These are phyloP conservation scores for Actinia equina DNA, from an alignment of 64 coral and sea anemone genomes.

Conservation along the genomic window DNA sequence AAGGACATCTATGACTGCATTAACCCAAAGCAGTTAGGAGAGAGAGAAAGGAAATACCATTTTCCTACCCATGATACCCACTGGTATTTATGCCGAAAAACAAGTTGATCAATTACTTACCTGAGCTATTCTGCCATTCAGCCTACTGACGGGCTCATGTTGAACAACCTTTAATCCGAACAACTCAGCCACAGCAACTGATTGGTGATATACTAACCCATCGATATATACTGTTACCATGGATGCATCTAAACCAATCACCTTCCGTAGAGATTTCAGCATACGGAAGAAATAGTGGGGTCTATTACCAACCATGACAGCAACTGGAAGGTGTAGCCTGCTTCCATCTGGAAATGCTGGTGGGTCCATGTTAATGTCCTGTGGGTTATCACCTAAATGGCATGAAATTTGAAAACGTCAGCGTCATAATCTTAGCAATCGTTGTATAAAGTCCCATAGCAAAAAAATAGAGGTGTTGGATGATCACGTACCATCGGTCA, in stretches of 20 bases:
- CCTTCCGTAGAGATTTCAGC: conserved; percentile 29
- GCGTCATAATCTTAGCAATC: neutral
- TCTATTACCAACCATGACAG: conserved; percentile 60
- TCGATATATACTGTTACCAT: conserved; percentile 61
- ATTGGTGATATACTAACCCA: conserved; percentile 49
- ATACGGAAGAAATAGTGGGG: conserved; percentile 50
- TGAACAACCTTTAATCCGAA: conserved; percentile 61
- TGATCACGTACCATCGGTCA: too few species aligned
- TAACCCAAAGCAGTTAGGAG: too few species aligned
- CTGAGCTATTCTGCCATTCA: conserved; percentile 79
- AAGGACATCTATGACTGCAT: too few species aligned
- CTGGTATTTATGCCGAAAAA: too few species aligned
- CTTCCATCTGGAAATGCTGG: conserved; percentile 36
- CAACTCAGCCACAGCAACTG: conserved; percentile 46
- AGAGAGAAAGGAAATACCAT: too few species aligned
- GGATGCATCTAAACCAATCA: conserved; percentile 42
- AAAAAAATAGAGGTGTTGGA: too few species aligned
- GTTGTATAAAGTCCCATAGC: too few species aligned
- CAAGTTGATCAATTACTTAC: neutral
- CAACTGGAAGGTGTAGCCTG: conserved; percentile 34
- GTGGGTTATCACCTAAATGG: conserved; percentile 25
- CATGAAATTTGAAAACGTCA: neutral
- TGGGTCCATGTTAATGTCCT: conserved; percentile 12
- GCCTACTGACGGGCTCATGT: conserved; percentile 46
- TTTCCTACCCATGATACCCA: too few species aligned